Percentiles rank a stretch among this genome's conserved stretches.
These are phyloP conservation scores for Caenorhabditis zanzibari DNA, from an alignment of 2,888 invertebrate genomes.

Conservation along the genomic window DNA sequence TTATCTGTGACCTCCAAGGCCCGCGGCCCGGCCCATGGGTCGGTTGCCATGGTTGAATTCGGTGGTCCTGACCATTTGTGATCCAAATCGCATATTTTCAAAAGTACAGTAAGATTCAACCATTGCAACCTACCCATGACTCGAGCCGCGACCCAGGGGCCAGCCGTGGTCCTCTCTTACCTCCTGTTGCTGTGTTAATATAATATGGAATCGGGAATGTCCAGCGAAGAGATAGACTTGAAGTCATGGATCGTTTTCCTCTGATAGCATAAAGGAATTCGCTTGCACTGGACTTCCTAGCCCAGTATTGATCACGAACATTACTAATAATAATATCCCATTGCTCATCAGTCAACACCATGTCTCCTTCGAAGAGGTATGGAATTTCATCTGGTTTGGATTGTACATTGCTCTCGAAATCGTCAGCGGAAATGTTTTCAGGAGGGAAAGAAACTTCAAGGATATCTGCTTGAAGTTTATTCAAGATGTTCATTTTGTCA, in stretches of 20 bases:
- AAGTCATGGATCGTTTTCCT: slow-evolving; percentile 73
- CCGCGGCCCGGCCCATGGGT: no score
- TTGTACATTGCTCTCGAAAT: slow-evolving; percentile 21
- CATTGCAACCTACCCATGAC: no score
- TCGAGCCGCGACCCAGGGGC: no score
- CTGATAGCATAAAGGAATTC: slow-evolving; percentile 51
- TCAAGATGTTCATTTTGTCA: slow-evolving; percentile 65
- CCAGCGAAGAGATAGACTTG: slow-evolving; percentile 68
- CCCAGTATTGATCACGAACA: slow-evolving; percentile 70
- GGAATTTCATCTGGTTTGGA: slow-evolving; percentile 73
- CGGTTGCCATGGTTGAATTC: no score
- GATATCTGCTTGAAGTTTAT: slow-evolving; percentile 68
- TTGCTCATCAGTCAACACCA: slow-evolving; percentile 78
- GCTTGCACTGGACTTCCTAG: slow-evolving; percentile 45
- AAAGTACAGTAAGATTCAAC: no score
- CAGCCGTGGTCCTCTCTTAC: slow-evolving; percentile 43
- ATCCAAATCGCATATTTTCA: no score
- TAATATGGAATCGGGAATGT: slow-evolving; percentile 76
- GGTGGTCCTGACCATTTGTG: no score
- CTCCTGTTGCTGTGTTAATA: slow-evolving; percentile 74
- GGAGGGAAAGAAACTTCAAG: slow-evolving; percentile 43
- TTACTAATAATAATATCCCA: slow-evolving; percentile 72
- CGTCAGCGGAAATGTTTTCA: slow-evolving; percentile 9
- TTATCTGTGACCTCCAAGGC: no score
- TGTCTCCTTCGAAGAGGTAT: slow-evolving; percentile 82